Evolutionary conservation across 1,140 invertebrate species (phyloP), one percentile per base, ranked within the genome.

Genomic region (Homarus americanus): DNA sequence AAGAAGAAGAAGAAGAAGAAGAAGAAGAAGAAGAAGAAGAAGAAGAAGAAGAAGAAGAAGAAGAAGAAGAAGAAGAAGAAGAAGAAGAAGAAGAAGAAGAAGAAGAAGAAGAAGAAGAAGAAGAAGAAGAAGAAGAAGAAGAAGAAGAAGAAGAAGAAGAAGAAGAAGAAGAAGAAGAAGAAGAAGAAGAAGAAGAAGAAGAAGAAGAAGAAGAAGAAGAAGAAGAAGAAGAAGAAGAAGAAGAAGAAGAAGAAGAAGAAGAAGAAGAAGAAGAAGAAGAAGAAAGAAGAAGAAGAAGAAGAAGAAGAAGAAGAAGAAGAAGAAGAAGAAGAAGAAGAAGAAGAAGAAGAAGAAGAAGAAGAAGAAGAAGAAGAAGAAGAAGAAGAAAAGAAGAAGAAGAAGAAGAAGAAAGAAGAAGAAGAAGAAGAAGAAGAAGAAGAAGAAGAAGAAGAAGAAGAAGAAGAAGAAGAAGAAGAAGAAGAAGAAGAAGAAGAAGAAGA

Each of bases 361-460:
- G 24, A 63, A 63, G 78, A 24, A 24, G 17, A 44, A 49, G 32
- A 1, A 20, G 38, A 32, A 20, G 17, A 20, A 80, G 38, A 32
- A 36, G 12, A 15, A 10, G 44, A 44, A n/a, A 80, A 28, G 15
- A 58, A 12, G 53, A 58, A 12, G 40, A 49, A 17, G 24, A 49
- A n/a, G 78, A 49, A 49, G 2, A 24, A 34, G 78, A 0, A 10
- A 41, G 2, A 10, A 4, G 40, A 24, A 78, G 75, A 40, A 24
- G 40, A 24, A 41, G 75, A 72, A 34, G 36, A 34, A 72, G 69
- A 72, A 34, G 36, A 34, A 72, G 69, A 72, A 34, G 36, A 34
- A 72, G 80, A 83, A 53, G 66, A 53, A 83, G 80, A 83, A 53
- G 66, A 53, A 83, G 80, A 83, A 53, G 66, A 53, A 83, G 78